Percentiles rank a stretch among this genome's conserved stretches.
Conservation (phyloP, 2,888 invertebrate genomes). For the Epinotia nisella region DNA sequence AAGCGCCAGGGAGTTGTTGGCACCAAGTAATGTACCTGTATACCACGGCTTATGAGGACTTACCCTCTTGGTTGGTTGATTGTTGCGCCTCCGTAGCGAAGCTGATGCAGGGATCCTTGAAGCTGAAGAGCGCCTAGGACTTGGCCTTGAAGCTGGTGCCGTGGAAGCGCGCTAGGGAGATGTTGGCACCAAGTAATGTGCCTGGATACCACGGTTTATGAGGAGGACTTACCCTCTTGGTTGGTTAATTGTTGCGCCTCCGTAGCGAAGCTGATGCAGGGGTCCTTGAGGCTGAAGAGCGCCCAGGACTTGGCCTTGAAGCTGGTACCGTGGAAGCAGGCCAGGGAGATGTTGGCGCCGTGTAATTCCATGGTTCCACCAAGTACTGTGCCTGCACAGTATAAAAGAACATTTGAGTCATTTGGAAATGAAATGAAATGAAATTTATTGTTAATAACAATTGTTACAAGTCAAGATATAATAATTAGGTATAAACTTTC, state of each 20-base stretch:
- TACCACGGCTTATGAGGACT: no score
- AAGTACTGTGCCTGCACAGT: constrained; percentile 88
- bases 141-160: constrained; percentile 98
- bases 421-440: no score
- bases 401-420: no score
- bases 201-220: constrained; percentile 70
- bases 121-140: constrained; percentile 97
- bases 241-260: constrained; percentile 95
- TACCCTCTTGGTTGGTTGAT: constrained; percentile 88
- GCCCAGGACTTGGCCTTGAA: constrained; percentile 99
- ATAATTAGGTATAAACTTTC: no score
- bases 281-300: constrained; percentile 96
- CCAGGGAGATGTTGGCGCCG: constrained; percentile 95
- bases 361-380: constrained; percentile 95
- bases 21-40: no score
- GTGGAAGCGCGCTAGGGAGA: constrained; percentile 98
- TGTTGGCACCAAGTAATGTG: constrained; percentile 94
- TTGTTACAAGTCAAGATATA: no score
- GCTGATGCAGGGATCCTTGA: constrained; percentile 96
- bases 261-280: constrained; percentile 95
- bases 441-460: no score
- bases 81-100: constrained; percentile 98
- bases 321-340: constrained; percentile 98
- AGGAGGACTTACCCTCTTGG: constrained; percentile 81
- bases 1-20: no score